Evolutionary conservation across 2,888 invertebrate genomes (phyloP), one percentile per base, ranked within the genome.

Genomic region (Amphimallon solstitiale): DNA sequence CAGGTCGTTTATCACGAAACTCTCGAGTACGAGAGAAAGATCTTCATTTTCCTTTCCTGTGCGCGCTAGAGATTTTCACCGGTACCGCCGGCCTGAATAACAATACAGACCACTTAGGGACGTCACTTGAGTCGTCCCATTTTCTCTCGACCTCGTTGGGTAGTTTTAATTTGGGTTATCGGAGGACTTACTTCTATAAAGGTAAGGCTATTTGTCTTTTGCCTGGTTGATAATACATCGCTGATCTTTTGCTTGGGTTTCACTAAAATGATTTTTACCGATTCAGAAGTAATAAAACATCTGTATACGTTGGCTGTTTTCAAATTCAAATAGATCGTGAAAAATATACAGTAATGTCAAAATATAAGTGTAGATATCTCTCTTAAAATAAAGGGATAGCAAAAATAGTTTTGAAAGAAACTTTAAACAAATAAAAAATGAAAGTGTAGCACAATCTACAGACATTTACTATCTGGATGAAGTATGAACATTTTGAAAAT

Each of bases 81-180:
- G 1, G 51, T 56, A 40, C 40, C 56, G 56, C 40, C 56, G 12
- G 40, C 23, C 56, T 35, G 61, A 61, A 61, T 61, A 61, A 61
- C 61, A 65, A 65, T 65, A 60, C 65, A 21, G 60, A 38, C 48
- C 51, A 60, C 59, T 59, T 48, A 40, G 46, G 43, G 29, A 60
- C 56, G 54, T 46, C 68, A 56, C 66, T 65, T 59, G 52, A 67
- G 65, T 51, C 60, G 67, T 48, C 63, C 69, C 63, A 69, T 45
- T 65, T 67, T 67, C 29, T 43, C 59, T 59, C 62, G 65, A 59
- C 65, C 67, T 65, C 64, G 51, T 52, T 52, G 46, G 46, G 49
- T 59, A 34, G 56, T 49, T 64, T 64, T 69, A 69, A 69, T 68
- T 66, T 63, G 51, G 63, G 63, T 56, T 63, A 68, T 67, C 67